These are phyloP conservation scores for Lerista edwardsae DNA, from an alignment of 2,797 vertebrate genomes.

Conservation along the genomic window DNA sequence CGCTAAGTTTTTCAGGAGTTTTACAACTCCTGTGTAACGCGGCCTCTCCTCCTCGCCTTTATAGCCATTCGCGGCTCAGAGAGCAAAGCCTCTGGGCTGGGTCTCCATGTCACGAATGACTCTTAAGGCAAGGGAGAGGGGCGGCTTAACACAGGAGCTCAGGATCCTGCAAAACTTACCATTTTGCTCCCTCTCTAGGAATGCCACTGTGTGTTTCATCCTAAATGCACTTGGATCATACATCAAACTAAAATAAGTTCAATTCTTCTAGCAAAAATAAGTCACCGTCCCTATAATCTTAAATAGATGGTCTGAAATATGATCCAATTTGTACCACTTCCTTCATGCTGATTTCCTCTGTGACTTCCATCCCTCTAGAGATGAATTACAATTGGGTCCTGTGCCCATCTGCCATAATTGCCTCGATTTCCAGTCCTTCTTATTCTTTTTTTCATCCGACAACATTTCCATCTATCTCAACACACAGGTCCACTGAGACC, in stretches of 20 bases:
- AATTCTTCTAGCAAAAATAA: background rate
- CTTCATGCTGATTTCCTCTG: constrained; percentile 1
- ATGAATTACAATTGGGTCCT: background rate
- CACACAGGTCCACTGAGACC: background rate
- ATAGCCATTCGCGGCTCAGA: no score
- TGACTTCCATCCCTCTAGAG: constrained; percentile 42
- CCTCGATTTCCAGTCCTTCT: constrained; percentile 34
- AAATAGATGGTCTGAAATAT: background rate
- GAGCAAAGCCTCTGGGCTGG: no score
- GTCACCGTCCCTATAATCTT: background rate
- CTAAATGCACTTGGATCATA: background rate
- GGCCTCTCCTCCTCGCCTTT: no score
- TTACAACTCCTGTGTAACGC: no score
- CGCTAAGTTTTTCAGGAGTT: no score
- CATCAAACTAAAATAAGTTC: background rate
- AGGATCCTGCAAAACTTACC: no score
- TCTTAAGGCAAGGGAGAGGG: no score
- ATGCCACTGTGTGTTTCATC: no score
- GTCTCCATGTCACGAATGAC: no score
- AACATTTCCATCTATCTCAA: constrained; percentile 1
- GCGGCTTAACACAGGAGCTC: no score
- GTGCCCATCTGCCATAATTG: constrained; percentile 20
- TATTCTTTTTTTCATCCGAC: constrained; percentile 2
- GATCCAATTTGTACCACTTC: no score
- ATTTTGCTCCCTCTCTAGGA: no score